A percentile compares a stretch with the other conserved stretches of the same genome.
These are phyloP conservation scores for Philereme vetulata DNA, from an alignment of 2,888 invertebrate species.

Conservation along the genomic window DNA sequence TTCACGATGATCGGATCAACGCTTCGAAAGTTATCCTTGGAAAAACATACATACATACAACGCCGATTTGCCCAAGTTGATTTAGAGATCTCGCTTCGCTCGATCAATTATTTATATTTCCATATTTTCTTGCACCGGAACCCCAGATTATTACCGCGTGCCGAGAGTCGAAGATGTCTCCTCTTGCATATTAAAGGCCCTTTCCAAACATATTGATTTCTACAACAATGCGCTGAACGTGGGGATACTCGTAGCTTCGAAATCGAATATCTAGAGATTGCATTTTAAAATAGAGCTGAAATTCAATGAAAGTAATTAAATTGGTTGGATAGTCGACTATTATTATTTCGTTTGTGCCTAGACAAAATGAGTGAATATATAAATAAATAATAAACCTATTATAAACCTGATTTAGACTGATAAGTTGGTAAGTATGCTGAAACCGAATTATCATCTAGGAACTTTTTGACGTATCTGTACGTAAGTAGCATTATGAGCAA, in stretches of 20 bases:
- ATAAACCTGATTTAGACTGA: too few species aligned
- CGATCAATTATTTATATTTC: constrained; percentile 49
- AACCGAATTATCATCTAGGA: too few species aligned
- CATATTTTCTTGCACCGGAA: constrained; percentile 42
- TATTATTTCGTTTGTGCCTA: not conserved
- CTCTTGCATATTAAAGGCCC: constrained; percentile 35
- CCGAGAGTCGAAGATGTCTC: constrained; percentile 30
- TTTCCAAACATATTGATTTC: constrained; percentile 36
- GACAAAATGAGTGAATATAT: not conserved
- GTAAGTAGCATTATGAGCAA: too few species aligned
- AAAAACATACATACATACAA: too few species aligned
- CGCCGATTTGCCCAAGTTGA: too few species aligned
- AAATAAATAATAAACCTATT: too few species aligned
- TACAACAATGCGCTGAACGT: constrained; percentile 23
- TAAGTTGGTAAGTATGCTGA: too few species aligned
- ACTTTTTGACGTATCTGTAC: too few species aligned
- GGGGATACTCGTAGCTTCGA: constrained; percentile 10
- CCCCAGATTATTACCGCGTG: constrained; percentile 37
- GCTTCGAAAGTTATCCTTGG: too few species aligned
- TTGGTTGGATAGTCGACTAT: not conserved
- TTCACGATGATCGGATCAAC: too few species aligned
- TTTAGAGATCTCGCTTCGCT: too few species aligned
- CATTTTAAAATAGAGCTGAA: not conserved
- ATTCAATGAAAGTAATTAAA: not conserved
- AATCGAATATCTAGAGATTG: constrained; percentile 21